A percentile compares a stretch with the other conserved stretches of the same genome.
Evolutionary conservation across 2,888 invertebrate genomes (phyloP).

Genomic region (Ichneumon xanthorius): DNA sequence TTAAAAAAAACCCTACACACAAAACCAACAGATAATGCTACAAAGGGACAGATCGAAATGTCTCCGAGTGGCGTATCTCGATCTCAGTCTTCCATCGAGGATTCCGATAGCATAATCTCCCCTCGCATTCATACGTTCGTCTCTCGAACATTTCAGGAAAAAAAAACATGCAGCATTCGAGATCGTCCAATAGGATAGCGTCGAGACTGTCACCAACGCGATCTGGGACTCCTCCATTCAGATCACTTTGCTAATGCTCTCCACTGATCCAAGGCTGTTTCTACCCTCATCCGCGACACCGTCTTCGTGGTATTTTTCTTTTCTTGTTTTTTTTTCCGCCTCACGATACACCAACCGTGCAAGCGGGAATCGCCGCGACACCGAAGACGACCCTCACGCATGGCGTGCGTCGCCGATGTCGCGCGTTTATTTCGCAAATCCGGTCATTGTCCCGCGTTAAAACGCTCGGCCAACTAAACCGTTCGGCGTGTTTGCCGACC

Average conservation of each 20-base stretch:
- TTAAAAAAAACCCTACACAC: conserved; percentile 15
- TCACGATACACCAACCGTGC: neutral
- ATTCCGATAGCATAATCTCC: conserved; percentile 46
- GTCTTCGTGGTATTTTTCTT: conserved; percentile 5
- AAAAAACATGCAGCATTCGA: conserved; percentile 41
- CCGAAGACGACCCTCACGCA: conserved; percentile 30
- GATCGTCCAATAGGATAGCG: conserved; percentile 55
- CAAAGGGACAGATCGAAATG: conserved; percentile 36
- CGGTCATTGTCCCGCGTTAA: conserved; percentile 76
- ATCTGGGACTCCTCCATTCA: conserved; percentile 30
- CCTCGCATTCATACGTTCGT: conserved; percentile 34
- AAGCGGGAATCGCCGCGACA: conserved; percentile 6
- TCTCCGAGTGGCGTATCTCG: conserved; percentile 38
- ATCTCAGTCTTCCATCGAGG: conserved; percentile 45
- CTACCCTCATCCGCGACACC: conserved; percentile 44
- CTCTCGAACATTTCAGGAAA: conserved; percentile 29
- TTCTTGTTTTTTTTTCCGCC: conserved; percentile 31
- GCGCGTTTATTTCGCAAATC: conserved; percentile 77
- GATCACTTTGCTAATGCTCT: conserved; percentile 44
- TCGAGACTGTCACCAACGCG: conserved; percentile 18
- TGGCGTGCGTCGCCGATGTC: conserved; percentile 39
- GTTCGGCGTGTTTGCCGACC: conserved; percentile 54
- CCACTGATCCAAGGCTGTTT: conserved; percentile 55
- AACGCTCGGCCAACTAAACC: conserved; percentile 72
- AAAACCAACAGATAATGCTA: neutral